Evolutionary conservation across 2,113 vertebrate genomes (phyloP).

Genomic region (Gallinago jamesoni): DNA sequence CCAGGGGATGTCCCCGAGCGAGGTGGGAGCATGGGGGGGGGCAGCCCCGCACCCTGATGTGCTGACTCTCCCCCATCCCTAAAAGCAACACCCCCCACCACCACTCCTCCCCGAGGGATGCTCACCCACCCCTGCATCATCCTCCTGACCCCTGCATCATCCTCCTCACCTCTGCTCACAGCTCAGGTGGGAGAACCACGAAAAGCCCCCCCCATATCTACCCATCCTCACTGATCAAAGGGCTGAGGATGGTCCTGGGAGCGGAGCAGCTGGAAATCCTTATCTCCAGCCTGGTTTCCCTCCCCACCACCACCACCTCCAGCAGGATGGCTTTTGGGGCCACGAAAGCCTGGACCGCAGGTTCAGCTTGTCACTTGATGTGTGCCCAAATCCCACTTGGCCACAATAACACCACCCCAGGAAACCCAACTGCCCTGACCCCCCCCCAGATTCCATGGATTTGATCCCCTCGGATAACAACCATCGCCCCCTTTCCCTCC

Average conservation of each 20-base stretch:
- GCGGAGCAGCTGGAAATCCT: not conserved
- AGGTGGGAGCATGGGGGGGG: not conserved
- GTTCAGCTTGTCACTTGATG: accelerated
- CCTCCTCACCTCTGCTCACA: no score
- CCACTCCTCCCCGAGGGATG: not conserved
- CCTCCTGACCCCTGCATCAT: not conserved
- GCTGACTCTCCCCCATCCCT: not conserved
- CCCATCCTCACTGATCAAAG: not conserved
- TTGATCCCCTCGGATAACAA: no score
- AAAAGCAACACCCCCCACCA: not conserved
- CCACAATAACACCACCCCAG: not conserved
- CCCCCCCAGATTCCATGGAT: accelerated
- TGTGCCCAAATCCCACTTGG: accelerated
- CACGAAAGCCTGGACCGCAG: accelerated
- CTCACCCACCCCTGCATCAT: not conserved
- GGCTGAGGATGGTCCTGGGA: not conserved
- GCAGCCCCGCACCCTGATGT: not conserved
- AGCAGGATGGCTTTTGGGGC: not conserved
- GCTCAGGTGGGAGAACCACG: accelerated
- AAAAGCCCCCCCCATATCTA: no score
- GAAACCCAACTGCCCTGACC: not conserved
- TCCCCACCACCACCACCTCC: no score
- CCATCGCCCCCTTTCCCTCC: not conserved
- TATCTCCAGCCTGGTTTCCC: not conserved
- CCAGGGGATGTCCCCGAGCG: not conserved